Base-by-base conservation (phyloP, 2,113 vertebrate genomes). In the Amazona vittata region DNA sequence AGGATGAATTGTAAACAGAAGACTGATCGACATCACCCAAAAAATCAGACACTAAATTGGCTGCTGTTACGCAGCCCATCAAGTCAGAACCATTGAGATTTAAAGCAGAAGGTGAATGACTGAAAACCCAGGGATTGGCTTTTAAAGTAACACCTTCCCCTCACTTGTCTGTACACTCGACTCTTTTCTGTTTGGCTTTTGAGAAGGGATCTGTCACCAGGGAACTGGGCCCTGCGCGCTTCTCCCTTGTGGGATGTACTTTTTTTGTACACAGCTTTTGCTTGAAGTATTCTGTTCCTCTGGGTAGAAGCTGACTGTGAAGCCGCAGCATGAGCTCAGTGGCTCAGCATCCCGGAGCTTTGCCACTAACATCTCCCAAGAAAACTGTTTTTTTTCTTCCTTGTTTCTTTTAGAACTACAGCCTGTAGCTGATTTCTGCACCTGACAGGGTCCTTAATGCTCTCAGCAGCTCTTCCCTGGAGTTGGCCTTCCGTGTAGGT, bases 1-100 rank as follows among this genome's bases (percentile, higher is more conserved):
- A 99, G 63, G 99, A 99, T 37, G 99, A 99, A 96, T 98, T 99
- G 97, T 99, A 98, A 98, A 55, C 62, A n/a, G 35, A 70, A 79
- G 71, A 50, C 19, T 77, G 92, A 93, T 86, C 85, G 47, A 67
- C 90, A 65, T 88, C 50, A 90, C 93, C 93, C 59, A 44, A 74
- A 91, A 94, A 95, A 87, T 86, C 89, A 93, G 90, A 97, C 97
- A 95, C 97, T 98, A 97, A 94, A 93, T 87, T 88, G 94, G 96
- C 92, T 78, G 95, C 96, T 79, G 41, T 94, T 80, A 19, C 2
- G 75, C 91, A 91, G 97, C 95, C 69, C 87, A 79, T 31, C 21
- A 60, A 97, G 95, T 94, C 47, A 68, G 96, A 97, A 95, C 96
- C 96, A 60, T 92, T 86, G 46, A 85, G 93, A 93, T 97, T 96